Conservation (phyloP, 2,797 vertebrate genomes). For the Melanotaenia maccullochi region DNA sequence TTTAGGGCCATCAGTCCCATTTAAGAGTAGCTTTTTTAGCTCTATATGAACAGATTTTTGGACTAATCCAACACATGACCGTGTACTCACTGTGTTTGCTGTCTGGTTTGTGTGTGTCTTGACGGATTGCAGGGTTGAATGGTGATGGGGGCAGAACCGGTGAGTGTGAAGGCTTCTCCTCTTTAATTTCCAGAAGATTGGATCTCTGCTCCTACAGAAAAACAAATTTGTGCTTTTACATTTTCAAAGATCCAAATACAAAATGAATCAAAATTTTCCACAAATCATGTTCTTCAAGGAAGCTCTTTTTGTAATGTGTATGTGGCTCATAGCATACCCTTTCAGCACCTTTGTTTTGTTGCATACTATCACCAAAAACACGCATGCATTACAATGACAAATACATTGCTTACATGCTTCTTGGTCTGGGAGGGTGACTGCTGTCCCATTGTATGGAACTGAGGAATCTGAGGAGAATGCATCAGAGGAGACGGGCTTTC, state of each 20-base stretch:
- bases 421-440: conserved; percentile 88
- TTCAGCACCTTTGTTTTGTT: not conserved
- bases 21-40: too few species aligned
- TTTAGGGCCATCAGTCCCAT: too few species aligned
- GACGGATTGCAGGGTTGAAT: conserved; percentile 85
- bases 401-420: conserved; percentile 84
- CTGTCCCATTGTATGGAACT: conserved; percentile 86
- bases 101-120: conserved; percentile 86
- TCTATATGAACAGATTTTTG: too few species aligned
- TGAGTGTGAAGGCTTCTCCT: conserved; percentile 87
- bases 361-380: not conserved
- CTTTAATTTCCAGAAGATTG: conserved; percentile 83
- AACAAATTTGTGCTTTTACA: not conserved
- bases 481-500: conserved; percentile 89
- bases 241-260: not conserved
- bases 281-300: too few species aligned
- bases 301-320: not conserved
- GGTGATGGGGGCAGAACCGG: conserved; percentile 86
- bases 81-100: conserved; percentile 85
- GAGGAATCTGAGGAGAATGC: conserved; percentile 90
- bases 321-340: not conserved
- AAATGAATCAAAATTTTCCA: not conserved
- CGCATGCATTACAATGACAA: not conserved
- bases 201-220: conserved; percentile 70
- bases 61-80: not conserved